A percentile compares a stretch with the other conserved stretches of the same genome.
Evolutionary conservation across 2,888 invertebrate species (phyloP).

Genomic region (Microchrysa polita): DNA sequence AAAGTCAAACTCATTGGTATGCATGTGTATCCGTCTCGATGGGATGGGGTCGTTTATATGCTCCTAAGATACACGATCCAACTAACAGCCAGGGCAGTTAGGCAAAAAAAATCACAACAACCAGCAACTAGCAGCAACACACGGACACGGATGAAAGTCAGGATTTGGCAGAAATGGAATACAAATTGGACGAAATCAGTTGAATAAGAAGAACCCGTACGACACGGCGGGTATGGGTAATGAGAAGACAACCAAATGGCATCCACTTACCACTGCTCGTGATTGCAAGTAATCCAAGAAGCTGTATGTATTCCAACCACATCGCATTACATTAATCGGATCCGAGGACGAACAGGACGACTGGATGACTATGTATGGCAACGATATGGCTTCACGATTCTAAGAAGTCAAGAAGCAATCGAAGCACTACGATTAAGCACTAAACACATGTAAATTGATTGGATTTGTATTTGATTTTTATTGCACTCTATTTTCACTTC

Average conservation of each 20-base stretch:
- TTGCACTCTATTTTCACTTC: no score
- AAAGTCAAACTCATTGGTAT: slow-evolving; percentile 34
- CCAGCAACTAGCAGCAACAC: no score
- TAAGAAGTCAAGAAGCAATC: no score
- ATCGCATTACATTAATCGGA: slow-evolving; percentile 58
- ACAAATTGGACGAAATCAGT: slow-evolving; percentile 28
- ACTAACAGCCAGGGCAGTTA: slow-evolving; percentile 9
- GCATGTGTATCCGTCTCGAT: slow-evolving; percentile 21
- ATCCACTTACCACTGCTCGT: slow-evolving; percentile 53
- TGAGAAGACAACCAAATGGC: slow-evolving; percentile 10
- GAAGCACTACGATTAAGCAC: no score
- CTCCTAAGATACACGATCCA: no score
- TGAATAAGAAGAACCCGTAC: background rate
- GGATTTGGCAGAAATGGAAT: slow-evolving; percentile 19
- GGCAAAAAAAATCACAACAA: slow-evolving; percentile 29
- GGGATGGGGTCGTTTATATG: no score
- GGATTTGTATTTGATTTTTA: no score
- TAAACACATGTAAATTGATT: no score
- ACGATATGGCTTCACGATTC: no score
- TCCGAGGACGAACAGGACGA: slow-evolving; percentile 28
- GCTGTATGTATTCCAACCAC: slow-evolving; percentile 64
- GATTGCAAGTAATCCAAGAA: slow-evolving; percentile 61
- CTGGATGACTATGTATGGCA: background rate
- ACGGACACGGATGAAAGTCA: background rate
- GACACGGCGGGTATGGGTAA: background rate